Conservation (phyloP, 2,888 invertebrate genomes). For the Xiphydria camelus region DNA sequence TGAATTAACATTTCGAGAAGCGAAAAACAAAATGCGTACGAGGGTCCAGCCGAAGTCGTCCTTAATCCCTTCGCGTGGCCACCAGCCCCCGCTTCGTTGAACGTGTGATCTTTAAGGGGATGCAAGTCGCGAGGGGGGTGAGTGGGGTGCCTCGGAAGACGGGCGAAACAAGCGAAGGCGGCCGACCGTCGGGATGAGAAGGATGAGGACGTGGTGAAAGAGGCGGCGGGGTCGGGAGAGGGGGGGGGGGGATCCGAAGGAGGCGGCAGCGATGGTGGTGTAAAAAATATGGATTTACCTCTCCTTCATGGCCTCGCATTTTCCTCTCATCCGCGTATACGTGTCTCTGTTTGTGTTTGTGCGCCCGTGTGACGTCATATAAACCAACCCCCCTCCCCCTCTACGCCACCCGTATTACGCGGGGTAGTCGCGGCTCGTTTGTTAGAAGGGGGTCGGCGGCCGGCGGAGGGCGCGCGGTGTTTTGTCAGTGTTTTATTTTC, state of each 20-base stretch:
- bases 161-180: slow-evolving; percentile 47
- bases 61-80: slow-evolving; percentile 25
- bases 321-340: slow-evolving; percentile 28
- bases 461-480: slow-evolving; percentile 22
- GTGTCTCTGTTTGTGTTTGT: slow-evolving; percentile 20
- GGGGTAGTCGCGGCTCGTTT: slow-evolving; percentile 51
- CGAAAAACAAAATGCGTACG: neutral
- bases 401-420: too few relatives aligned
- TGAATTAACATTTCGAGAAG: too few relatives aligned
- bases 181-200: slow-evolving; percentile 18
- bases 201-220: slow-evolving; percentile 4
- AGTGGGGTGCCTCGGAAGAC: slow-evolving; percentile 27
- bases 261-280: slow-evolving; percentile 44
- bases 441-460: slow-evolving; percentile 42
- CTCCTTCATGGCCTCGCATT: slow-evolving; percentile 49
- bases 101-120: slow-evolving; percentile 42
- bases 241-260: slow-evolving; percentile 20
- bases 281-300: slow-evolving; percentile 58
- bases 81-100: slow-evolving; percentile 13
- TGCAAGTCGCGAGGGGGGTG: slow-evolving; percentile 19
- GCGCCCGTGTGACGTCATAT: slow-evolving; percentile 43
- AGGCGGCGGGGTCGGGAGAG: slow-evolving; percentile 19
- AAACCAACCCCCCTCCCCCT: slow-evolving; percentile 31
- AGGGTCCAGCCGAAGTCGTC: slow-evolving; percentile 28
- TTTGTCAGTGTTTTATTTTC: slow-evolving; percentile 50